Evolutionary conservation across 2,888 invertebrate genomes (phyloP).

Genomic region (Ormyrus nitidulus): DNA sequence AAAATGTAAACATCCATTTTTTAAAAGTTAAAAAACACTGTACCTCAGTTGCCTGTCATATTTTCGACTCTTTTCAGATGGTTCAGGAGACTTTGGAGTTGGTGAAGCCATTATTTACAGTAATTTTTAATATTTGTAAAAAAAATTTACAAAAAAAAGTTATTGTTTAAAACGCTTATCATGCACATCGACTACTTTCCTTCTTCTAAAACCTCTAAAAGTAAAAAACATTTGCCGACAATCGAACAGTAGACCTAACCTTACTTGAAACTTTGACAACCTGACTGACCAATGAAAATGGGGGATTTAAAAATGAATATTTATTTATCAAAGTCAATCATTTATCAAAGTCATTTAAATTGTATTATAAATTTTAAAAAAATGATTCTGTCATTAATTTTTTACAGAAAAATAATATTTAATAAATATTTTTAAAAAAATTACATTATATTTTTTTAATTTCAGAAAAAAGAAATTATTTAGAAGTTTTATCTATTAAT

Average conservation of each 20-base stretch:
- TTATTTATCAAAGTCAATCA: no score
- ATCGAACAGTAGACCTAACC: slow-evolving; percentile 22
- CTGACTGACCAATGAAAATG: slow-evolving; percentile 18
- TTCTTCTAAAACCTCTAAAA: background rate
- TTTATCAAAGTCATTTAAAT: no score
- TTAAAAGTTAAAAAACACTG: background rate
- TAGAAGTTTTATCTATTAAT: no score
- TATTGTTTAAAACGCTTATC: background rate
- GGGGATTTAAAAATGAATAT: no score
- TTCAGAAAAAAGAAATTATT: no score
- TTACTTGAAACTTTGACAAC: slow-evolving; percentile 13
- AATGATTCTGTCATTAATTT: no score
- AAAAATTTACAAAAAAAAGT: slow-evolving; percentile 6
- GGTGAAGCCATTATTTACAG: slow-evolving; percentile 79
- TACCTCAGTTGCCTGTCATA: slow-evolving; percentile 86
- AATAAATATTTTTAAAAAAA: no score
- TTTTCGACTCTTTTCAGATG: slow-evolving; percentile 85
- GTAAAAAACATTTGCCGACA: slow-evolving; percentile 23
- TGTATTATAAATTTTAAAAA: no score
- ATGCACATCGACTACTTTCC: slow-evolving; percentile 14
- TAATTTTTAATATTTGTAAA: slow-evolving; percentile 6
- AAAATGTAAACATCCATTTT: background rate
- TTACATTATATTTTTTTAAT: no score
- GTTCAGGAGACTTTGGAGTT: slow-evolving; percentile 84
- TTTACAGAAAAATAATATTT: no score